A percentile compares a stretch with the other conserved stretches of the same genome.
Conservation (phyloP, 2,797 vertebrate genomes). For the Limosa lapponica region DNA sequence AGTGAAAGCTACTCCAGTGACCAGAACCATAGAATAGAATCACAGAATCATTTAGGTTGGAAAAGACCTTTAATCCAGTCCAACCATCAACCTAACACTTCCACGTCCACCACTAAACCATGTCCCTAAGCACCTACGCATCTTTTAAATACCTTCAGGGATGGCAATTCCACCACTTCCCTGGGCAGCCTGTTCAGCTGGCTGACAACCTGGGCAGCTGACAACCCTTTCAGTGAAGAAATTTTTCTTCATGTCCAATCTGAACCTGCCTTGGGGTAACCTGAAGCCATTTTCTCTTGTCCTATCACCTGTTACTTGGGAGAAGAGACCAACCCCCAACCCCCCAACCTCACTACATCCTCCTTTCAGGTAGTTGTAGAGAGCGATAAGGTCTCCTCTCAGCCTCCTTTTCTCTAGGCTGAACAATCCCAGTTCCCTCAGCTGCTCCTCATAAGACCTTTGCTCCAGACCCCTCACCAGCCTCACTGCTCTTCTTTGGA, state of each 20-base stretch:
- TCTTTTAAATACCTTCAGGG: background rate
- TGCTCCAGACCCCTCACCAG: background rate
- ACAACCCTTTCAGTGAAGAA: background rate
- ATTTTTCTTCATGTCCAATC: background rate
- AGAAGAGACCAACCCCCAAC: background rate
- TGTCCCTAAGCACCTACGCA: rapidly evolving
- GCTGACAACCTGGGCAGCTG: background rate
- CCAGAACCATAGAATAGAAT: background rate
- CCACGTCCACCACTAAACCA: background rate
- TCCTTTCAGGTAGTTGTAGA: background rate
- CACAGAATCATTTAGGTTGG: background rate
- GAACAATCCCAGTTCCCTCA: background rate
- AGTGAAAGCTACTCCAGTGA: background rate
- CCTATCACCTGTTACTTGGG: background rate
- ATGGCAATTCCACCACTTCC: rapidly evolving
- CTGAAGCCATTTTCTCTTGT: background rate
- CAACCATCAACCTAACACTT: rapidly evolving
- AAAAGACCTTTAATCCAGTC: background rate
- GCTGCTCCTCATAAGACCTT: rapidly evolving
- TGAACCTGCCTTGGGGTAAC: background rate
- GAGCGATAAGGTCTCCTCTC: background rate
- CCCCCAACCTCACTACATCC: rapidly evolving
- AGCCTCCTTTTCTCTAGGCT: background rate
- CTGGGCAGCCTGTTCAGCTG: background rate
- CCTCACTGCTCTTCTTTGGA: background rate